A percentile compares a stretch with the other conserved stretches of the same genome.
phyloP scores from a whole-genome alignment of 2,797 vertebrate genomes.

The Gephyroberyx darwinii region DNA sequence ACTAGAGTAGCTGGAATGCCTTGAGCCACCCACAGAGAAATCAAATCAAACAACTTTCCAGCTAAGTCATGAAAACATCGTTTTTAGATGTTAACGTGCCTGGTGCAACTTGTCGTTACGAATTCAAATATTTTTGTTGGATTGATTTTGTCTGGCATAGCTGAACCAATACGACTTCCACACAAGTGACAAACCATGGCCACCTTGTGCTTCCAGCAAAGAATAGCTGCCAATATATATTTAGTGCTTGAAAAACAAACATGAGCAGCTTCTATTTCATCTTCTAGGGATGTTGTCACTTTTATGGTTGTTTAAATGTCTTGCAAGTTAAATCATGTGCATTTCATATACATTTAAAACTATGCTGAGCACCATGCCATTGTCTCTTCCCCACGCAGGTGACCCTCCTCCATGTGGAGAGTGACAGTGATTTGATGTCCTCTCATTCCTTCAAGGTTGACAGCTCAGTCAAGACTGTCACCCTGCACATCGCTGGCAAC shows the following conservation, averaged over 20 bases:
- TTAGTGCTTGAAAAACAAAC: too few species aligned
- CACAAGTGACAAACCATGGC: too few species aligned
- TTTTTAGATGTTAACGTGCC: background rate
- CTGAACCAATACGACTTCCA: too few species aligned
- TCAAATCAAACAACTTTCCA: background rate
- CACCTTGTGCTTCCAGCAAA: too few species aligned
- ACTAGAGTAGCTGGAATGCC: background rate
- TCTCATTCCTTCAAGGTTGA: conserved; percentile 83
- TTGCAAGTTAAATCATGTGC: background rate
- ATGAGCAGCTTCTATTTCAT: too few species aligned
- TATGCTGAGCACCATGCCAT: background rate
- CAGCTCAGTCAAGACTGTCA: conserved; percentile 77
- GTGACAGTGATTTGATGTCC: conserved; percentile 46
- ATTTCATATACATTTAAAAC: background rate
- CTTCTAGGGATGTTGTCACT: too few species aligned
- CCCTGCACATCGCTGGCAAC: conserved; percentile 80
- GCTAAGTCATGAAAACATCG: background rate
- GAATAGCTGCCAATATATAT: too few species aligned
- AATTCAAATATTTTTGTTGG: too few species aligned
- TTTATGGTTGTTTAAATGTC: background rate
- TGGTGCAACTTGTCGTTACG: too few species aligned
- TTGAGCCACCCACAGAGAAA: background rate
- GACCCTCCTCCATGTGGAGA: conserved; percentile 83
- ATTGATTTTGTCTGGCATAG: too few species aligned
- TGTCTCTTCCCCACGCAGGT: conserved; percentile 75